phyloP scores from a whole-genome alignment of 2,797 vertebrate genomes.

The Microctenopoma lineatum region DNA sequence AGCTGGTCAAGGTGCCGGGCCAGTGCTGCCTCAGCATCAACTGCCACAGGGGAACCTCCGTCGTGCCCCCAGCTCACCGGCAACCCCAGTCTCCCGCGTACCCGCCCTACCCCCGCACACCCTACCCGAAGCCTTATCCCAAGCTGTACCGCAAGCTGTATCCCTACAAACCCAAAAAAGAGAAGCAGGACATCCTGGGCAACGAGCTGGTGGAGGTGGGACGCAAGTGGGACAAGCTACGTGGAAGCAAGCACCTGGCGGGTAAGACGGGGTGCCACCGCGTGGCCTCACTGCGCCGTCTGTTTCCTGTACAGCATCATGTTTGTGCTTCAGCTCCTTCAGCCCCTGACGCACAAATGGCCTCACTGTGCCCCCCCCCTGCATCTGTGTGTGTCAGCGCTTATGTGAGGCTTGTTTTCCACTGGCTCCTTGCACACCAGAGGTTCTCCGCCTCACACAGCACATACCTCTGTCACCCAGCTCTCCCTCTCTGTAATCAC shows the following conservation, averaged over 20 bases:
- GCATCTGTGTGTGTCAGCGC: conserved; percentile 60
- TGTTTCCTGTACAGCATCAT: conserved; percentile 64
- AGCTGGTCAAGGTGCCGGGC: conserved; percentile 83
- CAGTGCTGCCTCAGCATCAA: conserved; percentile 86
- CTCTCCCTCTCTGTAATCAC: conserved; percentile 79
- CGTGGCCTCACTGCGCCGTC: conserved; percentile 41
- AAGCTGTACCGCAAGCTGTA: conserved; percentile 71
- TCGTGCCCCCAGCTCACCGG: conserved; percentile 57
- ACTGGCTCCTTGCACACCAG: conserved; percentile 83
- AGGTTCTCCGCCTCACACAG: conserved; percentile 73
- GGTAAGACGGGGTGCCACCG: conserved; percentile 69
- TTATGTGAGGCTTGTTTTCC: conserved; percentile 79
- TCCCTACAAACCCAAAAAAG: conserved; percentile 75
- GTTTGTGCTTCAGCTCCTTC: conserved; percentile 71
- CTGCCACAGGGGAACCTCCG: conserved; percentile 75
- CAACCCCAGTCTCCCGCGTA: conserved; percentile 64
- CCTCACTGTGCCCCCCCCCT: conserved; percentile 69
- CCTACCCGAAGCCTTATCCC: conserved; percentile 65
- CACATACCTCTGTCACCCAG: conserved; percentile 77
- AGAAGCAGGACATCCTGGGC: conserved; percentile 69
- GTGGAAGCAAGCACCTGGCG: conserved; percentile 76
- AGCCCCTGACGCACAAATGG: conserved; percentile 68
- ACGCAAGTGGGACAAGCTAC: conserved; percentile 77
- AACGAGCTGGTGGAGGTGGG: conserved; percentile 81
- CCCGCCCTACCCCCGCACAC: conserved; percentile 71